Conservation (phyloP, 2,113 vertebrate genomes). For the Sylvia atricapilla region DNA sequence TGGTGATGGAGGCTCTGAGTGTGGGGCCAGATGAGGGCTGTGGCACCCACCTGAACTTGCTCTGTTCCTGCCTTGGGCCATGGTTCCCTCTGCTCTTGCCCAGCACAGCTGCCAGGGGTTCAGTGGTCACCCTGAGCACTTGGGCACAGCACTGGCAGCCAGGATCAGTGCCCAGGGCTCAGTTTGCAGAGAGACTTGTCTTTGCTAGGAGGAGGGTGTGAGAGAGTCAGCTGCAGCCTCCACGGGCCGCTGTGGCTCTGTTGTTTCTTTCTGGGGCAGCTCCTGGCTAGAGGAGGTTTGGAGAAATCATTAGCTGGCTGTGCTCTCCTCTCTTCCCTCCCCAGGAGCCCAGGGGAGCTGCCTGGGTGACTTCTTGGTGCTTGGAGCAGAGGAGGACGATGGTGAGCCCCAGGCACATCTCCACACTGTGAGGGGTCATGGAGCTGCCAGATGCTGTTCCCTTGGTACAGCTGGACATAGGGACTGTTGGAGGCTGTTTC, state of each 20-base stretch:
- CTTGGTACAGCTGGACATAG: not conserved
- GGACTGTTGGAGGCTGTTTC: not conserved
- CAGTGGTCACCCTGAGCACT: rapidly evolving
- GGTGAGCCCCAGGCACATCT: not conserved
- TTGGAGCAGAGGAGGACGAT: not conserved
- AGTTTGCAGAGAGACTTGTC: not conserved
- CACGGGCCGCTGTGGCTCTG: not conserved
- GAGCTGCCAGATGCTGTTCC: not conserved
- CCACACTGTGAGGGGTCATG: rapidly evolving
- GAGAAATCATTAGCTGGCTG: not conserved
- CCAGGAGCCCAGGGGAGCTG: rapidly evolving
- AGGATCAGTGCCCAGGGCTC: not conserved
- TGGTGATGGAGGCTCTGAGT: not conserved
- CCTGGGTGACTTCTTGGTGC: not conserved
- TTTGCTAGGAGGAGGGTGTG: not conserved
- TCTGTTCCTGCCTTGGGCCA: not conserved
- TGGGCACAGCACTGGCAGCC: not conserved
- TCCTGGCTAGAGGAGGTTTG: not conserved
- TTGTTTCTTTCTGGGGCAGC: not conserved
- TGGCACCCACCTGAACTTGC: not conserved
- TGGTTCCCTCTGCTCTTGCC: not conserved
- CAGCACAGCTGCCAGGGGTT: not conserved
- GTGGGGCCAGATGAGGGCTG: not conserved
- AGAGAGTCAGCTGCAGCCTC: not conserved
- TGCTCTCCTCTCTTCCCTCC: not conserved